A percentile compares a stretch with the other conserved stretches of the same genome.
Evolutionary conservation across 2,888 invertebrate genomes (phyloP).

Genomic region (Creontiades dilutus): DNA sequence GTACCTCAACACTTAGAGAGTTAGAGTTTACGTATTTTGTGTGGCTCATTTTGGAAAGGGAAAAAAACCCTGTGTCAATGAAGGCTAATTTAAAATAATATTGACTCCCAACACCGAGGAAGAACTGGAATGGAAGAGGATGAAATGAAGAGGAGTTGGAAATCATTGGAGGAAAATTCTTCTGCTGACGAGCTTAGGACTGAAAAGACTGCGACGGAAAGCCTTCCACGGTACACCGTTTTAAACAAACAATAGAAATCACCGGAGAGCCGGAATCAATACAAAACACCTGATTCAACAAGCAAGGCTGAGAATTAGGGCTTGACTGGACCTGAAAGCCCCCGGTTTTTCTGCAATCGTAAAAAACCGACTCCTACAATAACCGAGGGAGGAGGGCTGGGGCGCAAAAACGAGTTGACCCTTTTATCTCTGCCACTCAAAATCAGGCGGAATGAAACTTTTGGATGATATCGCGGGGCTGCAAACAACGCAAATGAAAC

Average conservation of each 20-base stretch:
- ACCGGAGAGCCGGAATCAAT: background rate
- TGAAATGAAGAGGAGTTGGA: background rate
- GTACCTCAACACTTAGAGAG: no score
- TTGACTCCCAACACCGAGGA: no score
- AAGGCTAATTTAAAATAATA: no score
- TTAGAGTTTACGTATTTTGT: no score
- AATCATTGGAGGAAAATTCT: background rate
- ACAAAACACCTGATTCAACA: background rate
- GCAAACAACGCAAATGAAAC: no score
- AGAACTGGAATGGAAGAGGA: background rate
- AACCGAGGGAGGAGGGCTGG: background rate
- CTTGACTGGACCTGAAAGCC: background rate
- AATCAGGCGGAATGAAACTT: background rate
- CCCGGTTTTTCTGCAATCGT: background rate
- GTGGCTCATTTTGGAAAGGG: no score
- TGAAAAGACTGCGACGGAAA: background rate
- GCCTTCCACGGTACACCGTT: background rate
- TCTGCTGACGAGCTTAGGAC: background rate
- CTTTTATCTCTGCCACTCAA: background rate
- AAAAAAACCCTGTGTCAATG: no score
- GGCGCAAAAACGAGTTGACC: background rate
- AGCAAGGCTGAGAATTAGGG: background rate
- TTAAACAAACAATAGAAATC: background rate
- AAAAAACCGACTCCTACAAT: conserved; percentile 5
- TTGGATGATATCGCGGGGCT: background rate